phyloP scores from a whole-genome alignment of 2,888 invertebrate genomes.

The Leptinotarsa tumamoca region DNA sequence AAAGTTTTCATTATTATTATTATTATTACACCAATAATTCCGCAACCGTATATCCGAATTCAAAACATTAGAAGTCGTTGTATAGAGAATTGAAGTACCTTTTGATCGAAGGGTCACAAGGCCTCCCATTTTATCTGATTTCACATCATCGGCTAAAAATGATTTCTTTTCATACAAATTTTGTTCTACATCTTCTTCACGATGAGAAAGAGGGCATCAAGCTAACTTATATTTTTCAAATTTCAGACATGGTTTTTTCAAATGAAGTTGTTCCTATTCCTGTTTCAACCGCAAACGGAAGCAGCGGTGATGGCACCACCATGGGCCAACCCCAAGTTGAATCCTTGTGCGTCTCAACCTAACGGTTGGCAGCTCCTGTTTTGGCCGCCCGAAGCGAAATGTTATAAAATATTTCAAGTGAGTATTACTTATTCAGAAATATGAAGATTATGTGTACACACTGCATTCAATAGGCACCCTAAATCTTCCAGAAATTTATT shows the following conservation, averaged over 20 bases:
- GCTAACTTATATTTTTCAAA: constrained; percentile 3
- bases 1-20: too few species aligned
- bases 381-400: constrained; percentile 86
- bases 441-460: not conserved
- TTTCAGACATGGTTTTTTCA: constrained; percentile 51
- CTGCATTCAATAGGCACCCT: not conserved
- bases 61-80: too few species aligned
- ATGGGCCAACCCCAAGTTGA: constrained; percentile 85
- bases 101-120: too few species aligned
- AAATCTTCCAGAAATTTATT: not conserved
- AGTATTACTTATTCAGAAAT: not conserved
- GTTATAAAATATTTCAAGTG: constrained; percentile 88
- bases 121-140: too few species aligned
- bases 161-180: too few species aligned
- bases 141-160: too few species aligned
- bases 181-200: too few species aligned
- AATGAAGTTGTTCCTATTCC: constrained; percentile 42
- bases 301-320: constrained; percentile 84
- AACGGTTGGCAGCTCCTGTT: constrained; percentile 88
- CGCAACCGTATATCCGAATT: too few species aligned
- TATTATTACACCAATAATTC: too few species aligned
- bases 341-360: constrained; percentile 84
- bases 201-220: too few species aligned
- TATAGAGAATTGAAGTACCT: too few species aligned
- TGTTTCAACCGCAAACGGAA: constrained; percentile 57